Percentiles rank a stretch among this genome's conserved stretches.
Conservation (phyloP, 2,888 invertebrate species). For the Andrena marginata region DNA sequence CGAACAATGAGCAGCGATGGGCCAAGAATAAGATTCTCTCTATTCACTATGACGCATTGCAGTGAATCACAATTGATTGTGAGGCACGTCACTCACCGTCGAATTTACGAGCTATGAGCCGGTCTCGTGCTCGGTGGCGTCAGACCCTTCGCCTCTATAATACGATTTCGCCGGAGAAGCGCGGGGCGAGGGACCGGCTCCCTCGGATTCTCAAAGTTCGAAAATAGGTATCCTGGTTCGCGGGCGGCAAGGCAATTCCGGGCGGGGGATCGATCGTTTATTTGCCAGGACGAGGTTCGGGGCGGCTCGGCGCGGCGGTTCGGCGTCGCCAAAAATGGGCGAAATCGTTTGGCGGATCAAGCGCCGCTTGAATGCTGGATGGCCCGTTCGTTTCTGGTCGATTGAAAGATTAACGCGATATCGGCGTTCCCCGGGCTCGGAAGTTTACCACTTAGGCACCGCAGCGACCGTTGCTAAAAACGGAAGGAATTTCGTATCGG, state of each 20-base stretch:
- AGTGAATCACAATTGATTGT: constrained; percentile 62
- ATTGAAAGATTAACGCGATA: constrained; percentile 1
- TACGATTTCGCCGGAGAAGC: constrained; percentile 4
- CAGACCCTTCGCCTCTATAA: constrained; percentile 12
- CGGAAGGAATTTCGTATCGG: neutral
- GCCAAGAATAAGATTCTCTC: constrained; percentile 65
- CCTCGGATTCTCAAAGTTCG: neutral
- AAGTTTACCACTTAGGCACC: neutral
- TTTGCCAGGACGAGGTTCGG: neutral
- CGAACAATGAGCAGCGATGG: constrained; percentile 60
- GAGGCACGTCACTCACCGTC: constrained; percentile 65
- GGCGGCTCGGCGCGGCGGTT: neutral
- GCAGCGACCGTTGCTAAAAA: neutral
- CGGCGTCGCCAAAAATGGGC: neutral
- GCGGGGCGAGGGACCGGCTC: neutral
- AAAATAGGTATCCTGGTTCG: constrained; percentile 20
- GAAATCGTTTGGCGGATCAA: neutral
- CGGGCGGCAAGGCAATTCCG: neutral
- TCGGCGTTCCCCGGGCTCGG: neutral
- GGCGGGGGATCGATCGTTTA: constrained; percentile 22
- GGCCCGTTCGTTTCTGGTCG: neutral
- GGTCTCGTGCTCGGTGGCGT: neutral
- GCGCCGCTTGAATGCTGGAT: neutral
- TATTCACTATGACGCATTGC: constrained; percentile 68
- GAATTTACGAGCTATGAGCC: constrained; percentile 33